Base-by-base conservation (phyloP, 2,888 invertebrate species). In the Antheraea yamamai region DNA sequence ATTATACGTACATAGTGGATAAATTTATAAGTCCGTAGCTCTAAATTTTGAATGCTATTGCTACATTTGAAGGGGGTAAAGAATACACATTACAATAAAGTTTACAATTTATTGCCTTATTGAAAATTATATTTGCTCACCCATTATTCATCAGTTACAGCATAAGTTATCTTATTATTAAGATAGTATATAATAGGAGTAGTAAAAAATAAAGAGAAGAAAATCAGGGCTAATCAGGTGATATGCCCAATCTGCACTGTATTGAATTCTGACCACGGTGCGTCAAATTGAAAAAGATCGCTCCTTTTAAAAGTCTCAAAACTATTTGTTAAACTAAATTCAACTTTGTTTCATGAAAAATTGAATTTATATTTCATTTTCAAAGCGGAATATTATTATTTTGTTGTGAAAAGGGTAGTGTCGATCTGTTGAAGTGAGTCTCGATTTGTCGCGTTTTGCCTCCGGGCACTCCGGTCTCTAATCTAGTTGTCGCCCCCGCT, bases 401-500 rank as follows among this genome's bases (percentile, higher is more conserved):
- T 73, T 74, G 76, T 68, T 73, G 72, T 81, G 77, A 79, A 81
- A 79, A 79, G 79, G 78, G 79, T 79, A 80, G 81, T 81, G 77
- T 74, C 76, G 78, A 79, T 79, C 81, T 81, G 81, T 79, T 74
- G 79, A 70, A 73, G 68, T 73, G 77, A 79, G 81, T 81, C 78
- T 78, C 89, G 89, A 92, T 91, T 91, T 89, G 90, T 86, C 85
- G 87, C 84, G 79, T 83, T 82, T 83, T 88, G 88, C 88, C 86
- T 84, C 81, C 51, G 82, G 78, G 82, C 88, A 85, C 88, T 85
- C 87, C 82, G 89, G 91, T 84, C 84, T 85, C 84, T 94, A 94
- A 95, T 94, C 92, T 90, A 86, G 92, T 95, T 95, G 91, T 87
- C 91, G 84, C 92, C 91, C 91, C 86, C 86, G 89, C 91, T 90